Conservation (phyloP, 2,113 vertebrate genomes). For the Eubucco bourcierii region DNA sequence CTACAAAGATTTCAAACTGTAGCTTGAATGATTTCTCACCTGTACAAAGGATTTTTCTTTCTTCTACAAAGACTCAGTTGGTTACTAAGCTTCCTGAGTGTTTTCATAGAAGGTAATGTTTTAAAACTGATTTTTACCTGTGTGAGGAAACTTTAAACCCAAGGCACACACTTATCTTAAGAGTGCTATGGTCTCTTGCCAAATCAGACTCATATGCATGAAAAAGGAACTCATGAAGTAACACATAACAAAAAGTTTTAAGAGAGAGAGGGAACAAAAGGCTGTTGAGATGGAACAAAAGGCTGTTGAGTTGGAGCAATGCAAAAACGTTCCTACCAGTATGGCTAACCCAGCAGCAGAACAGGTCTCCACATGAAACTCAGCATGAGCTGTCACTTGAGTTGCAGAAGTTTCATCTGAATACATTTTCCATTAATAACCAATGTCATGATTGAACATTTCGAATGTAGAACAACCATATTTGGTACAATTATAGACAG, state of each 20-base stretch:
- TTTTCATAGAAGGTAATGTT: background rate
- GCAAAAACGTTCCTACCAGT: background rate
- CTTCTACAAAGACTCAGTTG: background rate
- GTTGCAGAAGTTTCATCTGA: background rate
- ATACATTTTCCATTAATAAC: background rate
- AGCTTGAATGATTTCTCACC: background rate
- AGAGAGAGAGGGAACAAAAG: background rate
- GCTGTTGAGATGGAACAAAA: background rate
- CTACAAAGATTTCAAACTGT: background rate
- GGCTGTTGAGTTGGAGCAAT: background rate
- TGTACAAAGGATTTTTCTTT: background rate
- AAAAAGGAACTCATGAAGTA: background rate
- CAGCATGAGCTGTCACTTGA: background rate
- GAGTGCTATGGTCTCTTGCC: background rate
- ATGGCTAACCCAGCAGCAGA: background rate
- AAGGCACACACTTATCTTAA: background rate
- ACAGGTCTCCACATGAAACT: background rate
- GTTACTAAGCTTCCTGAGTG: background rate
- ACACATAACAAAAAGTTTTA: background rate
- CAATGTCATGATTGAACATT: background rate
- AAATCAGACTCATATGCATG: accelerated
- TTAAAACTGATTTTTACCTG: background rate
- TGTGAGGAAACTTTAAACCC: background rate
- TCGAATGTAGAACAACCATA: background rate
- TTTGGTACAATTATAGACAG: background rate